Evolutionary conservation across 2,113 vertebrate species (phyloP).

Genomic region (Scomber colias): DNA sequence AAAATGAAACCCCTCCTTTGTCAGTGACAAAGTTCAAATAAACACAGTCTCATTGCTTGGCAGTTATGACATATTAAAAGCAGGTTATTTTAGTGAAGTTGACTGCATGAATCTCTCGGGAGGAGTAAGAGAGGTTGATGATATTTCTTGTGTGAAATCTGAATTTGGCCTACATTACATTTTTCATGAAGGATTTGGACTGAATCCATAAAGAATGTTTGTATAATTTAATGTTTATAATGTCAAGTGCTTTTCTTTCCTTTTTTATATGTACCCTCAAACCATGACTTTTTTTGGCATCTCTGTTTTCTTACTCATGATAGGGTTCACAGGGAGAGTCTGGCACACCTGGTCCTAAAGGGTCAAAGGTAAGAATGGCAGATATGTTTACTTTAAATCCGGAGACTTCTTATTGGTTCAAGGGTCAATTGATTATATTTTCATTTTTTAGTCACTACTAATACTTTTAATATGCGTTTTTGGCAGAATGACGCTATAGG

Average conservation of each 20-base stretch:
- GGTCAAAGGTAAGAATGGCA: constrained; percentile 92
- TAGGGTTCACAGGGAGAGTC: constrained; percentile 95
- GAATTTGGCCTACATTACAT: constrained; percentile 8
- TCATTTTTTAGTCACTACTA: neutral
- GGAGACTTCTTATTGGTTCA: neutral
- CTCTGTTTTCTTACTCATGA: constrained; percentile 39
- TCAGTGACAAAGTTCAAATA: constrained; percentile 70
- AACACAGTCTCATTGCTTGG: constrained; percentile 52
- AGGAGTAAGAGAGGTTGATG: constrained; percentile 5
- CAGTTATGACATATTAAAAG: constrained; percentile 50
- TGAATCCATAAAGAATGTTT: constrained; percentile 2
- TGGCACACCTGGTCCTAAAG: constrained; percentile 92
- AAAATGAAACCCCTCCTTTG: constrained; percentile 45
- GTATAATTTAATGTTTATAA: constrained; percentile 13
- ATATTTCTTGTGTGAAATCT: constrained; percentile 42
- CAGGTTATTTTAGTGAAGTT: constrained; percentile 37
- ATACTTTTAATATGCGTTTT: too few relatives aligned
- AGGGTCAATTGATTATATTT: neutral
- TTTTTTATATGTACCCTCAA: neutral
- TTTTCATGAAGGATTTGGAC: constrained; percentile 16
- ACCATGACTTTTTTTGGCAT: neutral
- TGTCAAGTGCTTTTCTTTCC: neutral
- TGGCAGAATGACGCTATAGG: neutral
- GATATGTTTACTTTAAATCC: constrained; percentile 45
- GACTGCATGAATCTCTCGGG: constrained; percentile 20